Conservation (phyloP, 2,888 invertebrate species). For the Augiades crinisus region DNA sequence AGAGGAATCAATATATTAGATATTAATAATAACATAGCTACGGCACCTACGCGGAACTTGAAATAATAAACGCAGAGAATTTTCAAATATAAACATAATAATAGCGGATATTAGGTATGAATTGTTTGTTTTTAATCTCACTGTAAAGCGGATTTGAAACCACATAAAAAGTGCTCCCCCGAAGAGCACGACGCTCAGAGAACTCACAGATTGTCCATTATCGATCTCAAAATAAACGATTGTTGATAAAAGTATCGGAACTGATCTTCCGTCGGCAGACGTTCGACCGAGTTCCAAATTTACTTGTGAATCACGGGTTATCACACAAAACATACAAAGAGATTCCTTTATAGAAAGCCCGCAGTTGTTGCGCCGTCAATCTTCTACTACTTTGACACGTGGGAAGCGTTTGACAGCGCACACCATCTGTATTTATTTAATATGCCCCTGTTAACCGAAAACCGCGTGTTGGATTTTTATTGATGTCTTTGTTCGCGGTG, state of each 20-base stretch:
- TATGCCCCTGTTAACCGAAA: constrained; percentile 31
- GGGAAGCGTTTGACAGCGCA: constrained; percentile 48
- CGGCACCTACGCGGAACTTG: constrained; percentile 9
- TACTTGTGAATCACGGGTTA: constrained; percentile 48
- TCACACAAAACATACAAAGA: constrained; percentile 43
- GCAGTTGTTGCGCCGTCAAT: constrained; percentile 54
- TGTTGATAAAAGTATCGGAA: constrained; percentile 33
- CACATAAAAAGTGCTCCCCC: constrained; percentile 3
- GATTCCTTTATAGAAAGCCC: constrained; percentile 39
- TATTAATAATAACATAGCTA: constrained; percentile 3
- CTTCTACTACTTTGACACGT: constrained; percentile 42
- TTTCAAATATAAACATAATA: constrained; percentile 20
- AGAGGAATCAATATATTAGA: constrained; percentile 8
- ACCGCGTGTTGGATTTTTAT: constrained; percentile 10
- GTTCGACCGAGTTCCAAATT: constrained; percentile 54
- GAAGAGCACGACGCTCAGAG: constrained; percentile 16
- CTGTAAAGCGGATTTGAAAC: constrained; percentile 7
- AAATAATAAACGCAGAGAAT: constrained; percentile 13
- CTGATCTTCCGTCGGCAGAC: constrained; percentile 35
- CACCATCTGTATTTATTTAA: constrained; percentile 48
- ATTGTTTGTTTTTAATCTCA: constrained; percentile 20
- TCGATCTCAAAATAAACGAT: constrained; percentile 26
- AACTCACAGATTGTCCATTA: constrained; percentile 30
- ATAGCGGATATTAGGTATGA: constrained; percentile 10
- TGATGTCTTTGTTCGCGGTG: neutral